Conservation (phyloP, 2,888 invertebrate species). For the Entomobrya multifasciata region DNA sequence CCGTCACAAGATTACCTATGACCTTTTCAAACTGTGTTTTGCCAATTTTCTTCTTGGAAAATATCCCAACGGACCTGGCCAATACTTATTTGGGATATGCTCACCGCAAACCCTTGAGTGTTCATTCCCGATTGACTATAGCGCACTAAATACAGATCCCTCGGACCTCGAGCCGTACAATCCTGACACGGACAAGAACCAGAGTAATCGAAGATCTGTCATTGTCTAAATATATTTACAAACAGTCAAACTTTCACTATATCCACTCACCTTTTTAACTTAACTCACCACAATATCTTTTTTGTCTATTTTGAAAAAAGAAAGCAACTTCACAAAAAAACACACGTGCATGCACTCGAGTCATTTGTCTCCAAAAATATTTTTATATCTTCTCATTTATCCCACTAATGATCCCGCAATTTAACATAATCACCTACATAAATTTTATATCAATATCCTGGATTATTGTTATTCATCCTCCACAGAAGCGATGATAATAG, state of each 20-base stretch:
- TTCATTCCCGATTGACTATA: conserved; percentile 88
- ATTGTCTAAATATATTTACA: conserved; percentile 83
- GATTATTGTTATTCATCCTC: conserved; percentile 40
- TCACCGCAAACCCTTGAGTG: conserved; percentile 80
- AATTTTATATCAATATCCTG: conserved; percentile 37
- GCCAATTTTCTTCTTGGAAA: conserved; percentile 89
- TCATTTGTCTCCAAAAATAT: conserved; percentile 30
- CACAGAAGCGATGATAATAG: conserved; percentile 63
- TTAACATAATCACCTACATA: background rate
- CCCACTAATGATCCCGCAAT: conserved; percentile 19
- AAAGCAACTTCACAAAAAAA: conserved; percentile 18
- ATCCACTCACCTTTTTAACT: conserved; percentile 26
- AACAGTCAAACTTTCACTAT: background rate
- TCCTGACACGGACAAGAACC: conserved; percentile 84
- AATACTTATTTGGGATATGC: conserved; percentile 86
- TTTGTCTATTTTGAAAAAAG: background rate
- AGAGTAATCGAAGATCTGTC: conserved; percentile 86
- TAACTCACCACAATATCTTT: conserved; percentile 38
- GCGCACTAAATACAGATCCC: conserved; percentile 87
- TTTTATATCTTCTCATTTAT: conserved; percentile 43
- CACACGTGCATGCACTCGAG: conserved; percentile 5
- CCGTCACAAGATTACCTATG: conserved; percentile 86
- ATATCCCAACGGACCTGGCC: conserved; percentile 89
- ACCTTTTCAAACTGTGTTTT: conserved; percentile 87
- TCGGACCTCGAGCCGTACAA: conserved; percentile 87